Evolutionary conservation across 2,888 invertebrate species (phyloP), one percentile per base, ranked within the genome.

Genomic region (Trileptium ribeirensis): DNA sequence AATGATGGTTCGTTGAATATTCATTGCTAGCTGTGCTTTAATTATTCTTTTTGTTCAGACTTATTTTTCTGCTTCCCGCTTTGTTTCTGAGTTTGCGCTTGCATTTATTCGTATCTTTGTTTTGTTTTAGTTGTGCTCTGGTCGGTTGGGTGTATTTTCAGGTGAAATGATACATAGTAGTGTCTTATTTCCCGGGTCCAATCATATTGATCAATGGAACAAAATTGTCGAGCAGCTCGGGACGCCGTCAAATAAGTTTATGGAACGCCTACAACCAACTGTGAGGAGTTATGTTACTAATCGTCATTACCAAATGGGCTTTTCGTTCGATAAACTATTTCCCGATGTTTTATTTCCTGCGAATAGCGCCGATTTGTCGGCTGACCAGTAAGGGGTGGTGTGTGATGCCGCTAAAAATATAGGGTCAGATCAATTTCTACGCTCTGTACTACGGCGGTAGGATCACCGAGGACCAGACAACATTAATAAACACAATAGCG

Each of bases 111-210:
- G n/a, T n/a, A n/a, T n/a, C 38, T 24, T 8, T 19, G 31, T 75
- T 33, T 75, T 64, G 36, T 38, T 80, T 3, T 88, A 90, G 98
- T 98, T 88, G 98, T 98, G 91, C 97, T 98, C 88, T 98, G 98
- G 98, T 96, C 96, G 64, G 97, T 98, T 84, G 98, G 97, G 80
- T 99, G 99, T 91, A 99, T 99, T 89, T 98, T 99, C 96, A 96
- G 99, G 98, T 51, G 99, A 99, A 91, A 97, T 99, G 95, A 97
- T 99, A 87, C 92, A 97, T 85, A 98, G 98, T 84, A 95, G 96
- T n/a, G 98, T 99, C 81, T 92, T 99, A 83, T 99, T 83, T 99
- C 99, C 91, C 98, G 98, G 37, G 88, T 96, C 96, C 78, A 99
- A 99, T 92, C 99, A 88, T 82, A 87, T 88, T 81, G 88, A 88